Percentiles rank a stretch among this genome's conserved stretches.
Conservation (phyloP, 2,888 invertebrate species). For the Escarpia spicata region DNA sequence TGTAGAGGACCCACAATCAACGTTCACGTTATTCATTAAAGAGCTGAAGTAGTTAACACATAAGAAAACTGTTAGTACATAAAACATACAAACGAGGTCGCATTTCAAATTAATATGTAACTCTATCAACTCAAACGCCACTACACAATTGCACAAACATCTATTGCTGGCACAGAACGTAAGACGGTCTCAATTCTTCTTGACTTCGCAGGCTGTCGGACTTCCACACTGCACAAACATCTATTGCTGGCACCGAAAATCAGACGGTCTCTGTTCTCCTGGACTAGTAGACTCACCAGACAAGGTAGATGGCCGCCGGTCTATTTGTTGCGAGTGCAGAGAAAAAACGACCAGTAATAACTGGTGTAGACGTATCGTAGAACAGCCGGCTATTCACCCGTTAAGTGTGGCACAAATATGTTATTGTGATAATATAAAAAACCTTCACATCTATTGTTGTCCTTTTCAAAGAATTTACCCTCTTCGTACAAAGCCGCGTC, state of each 20-base stretch:
- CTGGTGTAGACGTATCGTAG: background rate
- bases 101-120: no score
- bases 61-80: no score
- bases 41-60: no score
- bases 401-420: background rate
- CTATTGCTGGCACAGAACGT: background rate
- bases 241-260: background rate
- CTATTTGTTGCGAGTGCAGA: background rate
- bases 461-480: slow-evolving; percentile 1
- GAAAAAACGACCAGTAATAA: background rate
- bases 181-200: background rate
- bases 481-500: background rate
- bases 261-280: background rate
- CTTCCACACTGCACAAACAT: background rate
- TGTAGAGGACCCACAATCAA: no score
- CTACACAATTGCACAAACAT: background rate
- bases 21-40: no score
- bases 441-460: background rate
- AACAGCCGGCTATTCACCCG: background rate
- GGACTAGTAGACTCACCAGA: background rate
- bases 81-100: no score
- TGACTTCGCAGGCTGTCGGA: background rate
- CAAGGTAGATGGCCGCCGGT: background rate
- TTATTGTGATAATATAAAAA: background rate
- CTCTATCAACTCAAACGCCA: no score